A percentile compares a stretch with the other conserved stretches of the same genome.
Conservation (phyloP, 2,113 vertebrate genomes). For the Scopus umbretta region DNA sequence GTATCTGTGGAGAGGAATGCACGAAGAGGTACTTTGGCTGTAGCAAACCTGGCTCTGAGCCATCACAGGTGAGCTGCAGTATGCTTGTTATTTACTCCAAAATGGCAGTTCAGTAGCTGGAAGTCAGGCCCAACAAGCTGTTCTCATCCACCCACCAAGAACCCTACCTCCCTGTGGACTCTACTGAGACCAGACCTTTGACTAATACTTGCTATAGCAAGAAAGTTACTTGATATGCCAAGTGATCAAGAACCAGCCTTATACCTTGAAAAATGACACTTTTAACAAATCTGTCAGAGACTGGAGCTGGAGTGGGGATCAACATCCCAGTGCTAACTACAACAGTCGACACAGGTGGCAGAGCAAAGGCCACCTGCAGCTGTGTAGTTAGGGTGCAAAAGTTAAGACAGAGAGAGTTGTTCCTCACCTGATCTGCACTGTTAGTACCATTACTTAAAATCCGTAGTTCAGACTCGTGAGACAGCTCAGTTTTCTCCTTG, state of each 20-base stretch:
- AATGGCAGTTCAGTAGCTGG: not conserved
- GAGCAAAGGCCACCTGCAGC: not conserved
- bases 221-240: not conserved
- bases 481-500: not conserved
- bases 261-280: not conserved
- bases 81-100: not conserved
- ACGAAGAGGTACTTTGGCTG: not conserved
- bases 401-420: accelerated
- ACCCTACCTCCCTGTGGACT: not conserved
- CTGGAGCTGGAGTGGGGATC: not conserved
- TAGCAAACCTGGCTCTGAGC: not conserved
- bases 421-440: not conserved
- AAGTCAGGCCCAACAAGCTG: not conserved
- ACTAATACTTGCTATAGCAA: not conserved
- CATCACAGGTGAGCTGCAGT: not conserved
- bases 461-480: not conserved
- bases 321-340: not conserved
- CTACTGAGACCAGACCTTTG: not conserved
- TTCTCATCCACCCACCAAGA: not conserved
- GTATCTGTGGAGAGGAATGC: slow-evolving; percentile 73
- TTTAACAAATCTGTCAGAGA: not conserved
- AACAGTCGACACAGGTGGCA: not conserved
- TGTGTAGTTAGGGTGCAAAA: not conserved
- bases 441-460: not conserved
- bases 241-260: not conserved